Percentiles rank a stretch among this genome's conserved stretches.
These are phyloP conservation scores for Alentia gelatinosa DNA, from an alignment of 2,888 invertebrate genomes.

Conservation along the genomic window DNA sequence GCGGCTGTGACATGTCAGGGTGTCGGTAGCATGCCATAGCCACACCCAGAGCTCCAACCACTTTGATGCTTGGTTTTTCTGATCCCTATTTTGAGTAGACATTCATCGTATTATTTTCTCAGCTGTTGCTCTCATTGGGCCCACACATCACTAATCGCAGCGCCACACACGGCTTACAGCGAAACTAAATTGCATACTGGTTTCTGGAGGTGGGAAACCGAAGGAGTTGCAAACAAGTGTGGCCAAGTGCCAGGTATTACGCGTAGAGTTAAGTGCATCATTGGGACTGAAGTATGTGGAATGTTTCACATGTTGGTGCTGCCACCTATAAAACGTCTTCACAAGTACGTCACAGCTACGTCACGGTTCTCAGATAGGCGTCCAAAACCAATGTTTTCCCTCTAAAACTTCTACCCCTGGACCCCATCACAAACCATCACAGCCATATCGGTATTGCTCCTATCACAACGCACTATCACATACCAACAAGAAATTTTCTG, in stretches of 20 bases:
- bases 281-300: neutral
- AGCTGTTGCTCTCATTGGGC: too few species aligned
- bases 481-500: too few species aligned
- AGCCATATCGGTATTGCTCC: too few species aligned
- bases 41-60: neutral
- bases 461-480: too few species aligned
- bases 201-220: neutral
- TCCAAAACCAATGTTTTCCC: too few species aligned
- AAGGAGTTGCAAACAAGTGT: neutral
- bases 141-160: slow-evolving; percentile 1
- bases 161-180: too few species aligned
- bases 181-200: neutral
- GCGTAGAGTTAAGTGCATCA: neutral
- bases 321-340: neutral
- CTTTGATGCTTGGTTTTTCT: neutral
- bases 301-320: neutral
- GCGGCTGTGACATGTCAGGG: too few species aligned
- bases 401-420: too few species aligned
- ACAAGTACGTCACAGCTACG: neutral
- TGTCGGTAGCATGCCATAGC: neutral
- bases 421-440: too few species aligned
- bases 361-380: neutral
- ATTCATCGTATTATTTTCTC: too few species aligned
- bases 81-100: too few species aligned
- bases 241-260: neutral